A percentile compares a stretch with the other conserved stretches of the same genome.
Conservation (phyloP, 2,797 vertebrate genomes). For the Lepus townsendii region DNA sequence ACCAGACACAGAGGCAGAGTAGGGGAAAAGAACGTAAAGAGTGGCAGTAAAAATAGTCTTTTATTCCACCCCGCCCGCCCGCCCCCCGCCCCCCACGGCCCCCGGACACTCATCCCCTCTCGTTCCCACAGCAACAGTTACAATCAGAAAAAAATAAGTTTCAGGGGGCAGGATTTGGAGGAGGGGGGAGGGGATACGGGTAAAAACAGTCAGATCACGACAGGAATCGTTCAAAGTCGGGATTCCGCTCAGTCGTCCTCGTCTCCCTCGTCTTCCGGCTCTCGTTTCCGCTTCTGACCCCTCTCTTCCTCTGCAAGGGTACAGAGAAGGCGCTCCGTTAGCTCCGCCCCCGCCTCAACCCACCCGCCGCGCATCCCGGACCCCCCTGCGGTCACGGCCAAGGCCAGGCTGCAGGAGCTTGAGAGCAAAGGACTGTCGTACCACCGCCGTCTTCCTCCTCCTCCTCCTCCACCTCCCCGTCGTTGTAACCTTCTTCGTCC, state of each 20-base stretch:
- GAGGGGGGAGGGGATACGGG: slow-evolving; percentile 88
- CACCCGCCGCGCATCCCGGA: neutral
- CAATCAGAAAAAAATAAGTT: slow-evolving; percentile 87
- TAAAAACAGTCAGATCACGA: slow-evolving; percentile 97
- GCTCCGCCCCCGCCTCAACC: neutral
- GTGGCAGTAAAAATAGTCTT: slow-evolving; percentile 92
- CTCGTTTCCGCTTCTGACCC: slow-evolving; percentile 98
- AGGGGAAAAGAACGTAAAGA: slow-evolving; percentile 88
- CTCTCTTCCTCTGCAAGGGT: slow-evolving; percentile 91
- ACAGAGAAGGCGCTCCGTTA: slow-evolving; percentile 17
- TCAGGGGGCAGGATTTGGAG: slow-evolving; percentile 80
- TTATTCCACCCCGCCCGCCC: slow-evolving; percentile 91
- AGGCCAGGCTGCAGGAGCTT: neutral
- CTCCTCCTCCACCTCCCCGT: slow-evolving; percentile 94
- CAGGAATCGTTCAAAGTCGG: slow-evolving; percentile 90
- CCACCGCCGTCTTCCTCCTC: slow-evolving; percentile 94
- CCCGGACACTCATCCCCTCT: slow-evolving; percentile 90
- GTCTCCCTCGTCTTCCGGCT: slow-evolving; percentile 97
- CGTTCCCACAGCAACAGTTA: slow-evolving; percentile 92
- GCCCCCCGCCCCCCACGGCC: slow-evolving; percentile 79
- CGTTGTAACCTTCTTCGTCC: slow-evolving; percentile 96
- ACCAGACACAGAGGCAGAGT: slow-evolving; percentile 85
- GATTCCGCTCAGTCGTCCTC: slow-evolving; percentile 93
- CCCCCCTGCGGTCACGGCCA: neutral
- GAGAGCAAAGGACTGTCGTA: slow-evolving; percentile 84